Conservation (phyloP, 2,113 vertebrate species). For the Pandion haliaetus region DNA sequence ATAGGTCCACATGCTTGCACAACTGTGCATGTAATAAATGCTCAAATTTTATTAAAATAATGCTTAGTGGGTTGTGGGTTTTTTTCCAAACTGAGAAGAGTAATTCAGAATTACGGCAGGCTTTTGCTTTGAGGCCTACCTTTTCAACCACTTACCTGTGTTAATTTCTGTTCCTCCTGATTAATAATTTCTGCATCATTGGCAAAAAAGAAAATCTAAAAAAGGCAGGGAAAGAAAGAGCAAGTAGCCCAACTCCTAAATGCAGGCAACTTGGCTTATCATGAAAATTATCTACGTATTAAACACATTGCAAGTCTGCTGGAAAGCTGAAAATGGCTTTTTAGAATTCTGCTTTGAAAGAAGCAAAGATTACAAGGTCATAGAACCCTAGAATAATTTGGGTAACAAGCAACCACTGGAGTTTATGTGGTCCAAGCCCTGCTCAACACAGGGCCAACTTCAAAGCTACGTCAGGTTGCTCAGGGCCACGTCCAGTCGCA, state of each 20-base stretch:
- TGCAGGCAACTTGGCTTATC: background rate
- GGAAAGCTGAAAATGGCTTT: background rate
- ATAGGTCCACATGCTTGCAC: background rate
- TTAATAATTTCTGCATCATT: background rate
- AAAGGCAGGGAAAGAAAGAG: background rate
- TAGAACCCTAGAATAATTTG: background rate
- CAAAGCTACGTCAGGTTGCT: background rate
- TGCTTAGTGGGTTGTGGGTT: accelerated
- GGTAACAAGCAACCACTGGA: background rate
- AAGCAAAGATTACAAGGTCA: background rate
- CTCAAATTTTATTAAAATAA: background rate
- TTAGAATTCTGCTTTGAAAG: background rate
- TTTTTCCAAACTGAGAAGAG: background rate
- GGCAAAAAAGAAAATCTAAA: background rate
- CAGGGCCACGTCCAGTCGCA: background rate
- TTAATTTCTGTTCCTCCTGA: background rate
- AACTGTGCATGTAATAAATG: background rate
- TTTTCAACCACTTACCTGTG: background rate
- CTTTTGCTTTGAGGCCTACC: background rate
- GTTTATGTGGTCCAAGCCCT: background rate
- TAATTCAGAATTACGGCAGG: background rate
- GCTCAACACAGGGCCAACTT: background rate
- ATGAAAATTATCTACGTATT: background rate
- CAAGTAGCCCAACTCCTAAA: background rate
- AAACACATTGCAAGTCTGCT: background rate